phyloP scores from a whole-genome alignment of 2,888 invertebrate genomes.

The Oxytorus armatus region DNA sequence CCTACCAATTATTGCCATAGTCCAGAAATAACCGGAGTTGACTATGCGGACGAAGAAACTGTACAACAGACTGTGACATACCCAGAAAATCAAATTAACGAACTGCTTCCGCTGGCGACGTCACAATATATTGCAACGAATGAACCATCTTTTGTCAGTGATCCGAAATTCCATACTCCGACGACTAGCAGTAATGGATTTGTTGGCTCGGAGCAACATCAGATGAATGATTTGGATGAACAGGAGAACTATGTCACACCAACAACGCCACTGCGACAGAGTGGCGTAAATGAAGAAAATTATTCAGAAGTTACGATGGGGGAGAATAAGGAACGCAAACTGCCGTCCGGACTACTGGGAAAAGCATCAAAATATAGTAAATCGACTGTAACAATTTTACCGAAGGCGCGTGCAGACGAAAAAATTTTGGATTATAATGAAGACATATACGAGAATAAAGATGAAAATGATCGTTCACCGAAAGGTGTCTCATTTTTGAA shows the following conservation, averaged over 20 bases:
- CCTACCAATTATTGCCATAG: background rate
- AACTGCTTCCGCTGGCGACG: background rate
- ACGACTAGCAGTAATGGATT: background rate
- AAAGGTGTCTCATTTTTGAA: constrained; percentile 62
- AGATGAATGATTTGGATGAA: background rate
- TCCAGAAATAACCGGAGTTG: background rate
- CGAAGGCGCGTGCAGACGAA: background rate
- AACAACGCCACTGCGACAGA: background rate
- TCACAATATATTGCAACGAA: background rate
- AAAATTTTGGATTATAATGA: too few species aligned
- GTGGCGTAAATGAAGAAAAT: background rate
- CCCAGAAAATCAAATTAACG: background rate
- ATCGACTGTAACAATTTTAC: too few species aligned
- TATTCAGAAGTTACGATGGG: too few species aligned
- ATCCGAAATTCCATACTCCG: background rate
- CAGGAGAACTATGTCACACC: background rate
- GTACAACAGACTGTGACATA: background rate
- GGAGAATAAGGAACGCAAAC: too few species aligned
- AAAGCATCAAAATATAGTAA: too few species aligned
- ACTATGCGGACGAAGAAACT: background rate
- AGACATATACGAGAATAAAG: background rate
- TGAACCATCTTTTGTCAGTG: background rate
- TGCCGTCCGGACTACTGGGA: too few species aligned
- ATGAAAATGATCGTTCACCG: constrained; percentile 31
- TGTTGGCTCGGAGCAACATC: background rate